Percentiles rank a stretch among this genome's conserved stretches.
Conservation (phyloP, 1,140 invertebrate genomes). For the Pinna nobilis region DNA sequence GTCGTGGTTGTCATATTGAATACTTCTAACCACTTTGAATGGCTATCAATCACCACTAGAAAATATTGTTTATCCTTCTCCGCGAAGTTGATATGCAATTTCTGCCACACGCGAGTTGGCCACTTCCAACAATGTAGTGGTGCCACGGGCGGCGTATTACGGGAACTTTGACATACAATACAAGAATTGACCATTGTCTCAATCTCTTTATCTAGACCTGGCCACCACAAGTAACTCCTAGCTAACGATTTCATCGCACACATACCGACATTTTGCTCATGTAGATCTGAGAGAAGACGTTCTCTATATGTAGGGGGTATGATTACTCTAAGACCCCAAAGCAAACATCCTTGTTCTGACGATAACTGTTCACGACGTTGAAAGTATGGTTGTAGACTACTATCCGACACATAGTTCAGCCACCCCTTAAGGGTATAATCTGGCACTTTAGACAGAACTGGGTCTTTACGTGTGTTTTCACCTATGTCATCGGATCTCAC, state of each 20-base stretch:
- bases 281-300: not conserved
- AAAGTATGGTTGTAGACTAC: no score
- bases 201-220: slow-evolving; percentile 74
- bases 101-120: slow-evolving; percentile 63
- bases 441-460: no score
- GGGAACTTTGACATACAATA: slow-evolving; percentile 67
- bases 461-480: no score
- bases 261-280: slow-evolving; percentile 71
- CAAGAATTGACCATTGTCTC: slow-evolving; percentile 71
- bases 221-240: slow-evolving; percentile 76
- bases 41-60: slow-evolving; percentile 75
- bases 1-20: slow-evolving; percentile 42
- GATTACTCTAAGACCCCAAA: no score
- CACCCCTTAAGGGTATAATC: no score
- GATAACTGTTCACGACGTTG: no score
- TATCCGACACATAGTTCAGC: no score
- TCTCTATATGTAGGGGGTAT: no score
- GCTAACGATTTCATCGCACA: slow-evolving; percentile 73
- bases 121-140: slow-evolving; percentile 64
- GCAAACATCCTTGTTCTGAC: no score
- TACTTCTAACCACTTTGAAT: slow-evolving; percentile 77
- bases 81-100: slow-evolving; percentile 73
- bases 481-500: no score
- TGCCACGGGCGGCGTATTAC: slow-evolving; percentile 44
- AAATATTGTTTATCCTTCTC: slow-evolving; percentile 68